A percentile compares a stretch with the other conserved stretches of the same genome.
Conservation (phyloP, 1,140 invertebrate genomes). For the Eriocheir sinensis region DNA sequence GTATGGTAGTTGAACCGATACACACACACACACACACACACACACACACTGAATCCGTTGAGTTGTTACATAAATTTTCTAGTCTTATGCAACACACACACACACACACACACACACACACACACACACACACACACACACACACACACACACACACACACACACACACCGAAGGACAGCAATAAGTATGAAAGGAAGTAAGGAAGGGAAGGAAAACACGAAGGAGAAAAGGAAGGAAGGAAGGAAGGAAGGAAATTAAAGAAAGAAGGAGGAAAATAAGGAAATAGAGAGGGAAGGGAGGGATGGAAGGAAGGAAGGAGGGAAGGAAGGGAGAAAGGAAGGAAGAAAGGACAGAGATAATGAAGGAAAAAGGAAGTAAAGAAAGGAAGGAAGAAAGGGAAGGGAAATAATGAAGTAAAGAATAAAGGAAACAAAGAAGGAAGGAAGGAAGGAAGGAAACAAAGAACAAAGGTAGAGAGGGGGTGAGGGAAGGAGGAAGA, state of each 20-base stretch:
- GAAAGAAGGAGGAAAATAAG: background rate
- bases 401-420: background rate
- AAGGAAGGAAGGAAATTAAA: background rate
- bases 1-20: no score
- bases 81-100: no score
- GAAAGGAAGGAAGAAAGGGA: background rate
- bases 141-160: no score
- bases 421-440: background rate
- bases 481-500: background rate
- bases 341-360: background rate
- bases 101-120: no score
- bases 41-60: no score
- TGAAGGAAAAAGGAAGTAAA: background rate
- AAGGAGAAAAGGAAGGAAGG: background rate
- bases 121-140: no score
- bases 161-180: background rate
- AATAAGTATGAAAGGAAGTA: background rate
- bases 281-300: background rate
- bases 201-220: background rate
- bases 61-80: no score
- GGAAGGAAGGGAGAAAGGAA: background rate
- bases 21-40: no score
- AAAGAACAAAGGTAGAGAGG: conserved; percentile 6
- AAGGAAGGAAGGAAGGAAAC: background rate
- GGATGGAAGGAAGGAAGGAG: background rate